A percentile compares a stretch with the other conserved stretches of the same genome.
phyloP scores from a whole-genome alignment of 2,113 vertebrate species.

The Vimba vimba region DNA sequence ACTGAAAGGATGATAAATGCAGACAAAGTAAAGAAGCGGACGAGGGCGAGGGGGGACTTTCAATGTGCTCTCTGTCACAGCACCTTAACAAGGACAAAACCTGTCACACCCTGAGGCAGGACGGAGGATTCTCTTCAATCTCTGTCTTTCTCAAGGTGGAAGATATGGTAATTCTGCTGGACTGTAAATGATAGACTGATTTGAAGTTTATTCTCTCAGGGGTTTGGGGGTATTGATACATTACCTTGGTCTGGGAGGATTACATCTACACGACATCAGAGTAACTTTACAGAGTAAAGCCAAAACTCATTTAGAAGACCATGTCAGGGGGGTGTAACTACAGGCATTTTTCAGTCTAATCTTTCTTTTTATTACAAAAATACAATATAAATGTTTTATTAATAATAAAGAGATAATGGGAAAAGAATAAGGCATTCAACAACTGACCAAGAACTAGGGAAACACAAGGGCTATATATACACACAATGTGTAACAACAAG shows the following conservation, averaged over 20 bases:
- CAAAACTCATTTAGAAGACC: background rate
- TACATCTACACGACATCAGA: too few species aligned
- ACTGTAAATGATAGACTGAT: background rate
- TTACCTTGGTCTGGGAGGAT: background rate
- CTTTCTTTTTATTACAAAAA: background rate
- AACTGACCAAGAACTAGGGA: too few species aligned
- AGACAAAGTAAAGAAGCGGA: conserved; percentile 23
- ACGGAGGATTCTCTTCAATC: conserved; percentile 12
- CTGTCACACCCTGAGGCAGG: conserved; percentile 10
- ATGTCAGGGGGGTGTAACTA: background rate
- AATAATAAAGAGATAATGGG: background rate
- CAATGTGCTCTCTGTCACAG: conserved; percentile 4
- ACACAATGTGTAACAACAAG: too few species aligned
- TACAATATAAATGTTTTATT: background rate
- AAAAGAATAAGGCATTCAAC: too few species aligned
- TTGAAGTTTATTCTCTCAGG: conserved; percentile 2
- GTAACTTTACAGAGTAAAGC: background rate
- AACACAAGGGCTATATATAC: too few species aligned
- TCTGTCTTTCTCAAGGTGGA: conserved; percentile 31
- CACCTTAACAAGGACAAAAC: conserved; percentile 27
- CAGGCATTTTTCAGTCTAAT: background rate
- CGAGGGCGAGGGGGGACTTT: background rate
- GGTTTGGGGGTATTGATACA: background rate
- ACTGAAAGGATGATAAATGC: conserved; percentile 44
- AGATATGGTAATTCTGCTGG: conserved; percentile 15